Evolutionary conservation across 2,797 vertebrate genomes (phyloP).

Genomic region (Peromyscus aztecus): DNA sequence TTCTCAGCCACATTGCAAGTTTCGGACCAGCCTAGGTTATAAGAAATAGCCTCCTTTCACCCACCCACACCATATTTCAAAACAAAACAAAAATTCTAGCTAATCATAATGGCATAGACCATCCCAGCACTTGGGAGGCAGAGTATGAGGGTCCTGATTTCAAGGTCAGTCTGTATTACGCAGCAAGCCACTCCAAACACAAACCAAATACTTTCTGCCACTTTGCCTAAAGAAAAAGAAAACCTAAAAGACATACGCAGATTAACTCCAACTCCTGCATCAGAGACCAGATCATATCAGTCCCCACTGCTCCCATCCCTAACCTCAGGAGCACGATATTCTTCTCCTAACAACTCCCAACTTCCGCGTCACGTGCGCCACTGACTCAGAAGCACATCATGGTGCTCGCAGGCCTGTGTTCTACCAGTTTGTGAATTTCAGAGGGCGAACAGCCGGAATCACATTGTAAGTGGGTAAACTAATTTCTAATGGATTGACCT

Average conservation of each 20-base stretch:
- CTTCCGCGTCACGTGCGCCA: not conserved
- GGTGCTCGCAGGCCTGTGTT: not conserved
- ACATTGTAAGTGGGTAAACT: not conserved
- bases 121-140: not conserved
- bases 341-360: not conserved
- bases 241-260: not conserved
- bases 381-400: not conserved
- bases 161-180: not conserved
- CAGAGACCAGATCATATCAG: not conserved
- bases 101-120: not conserved
- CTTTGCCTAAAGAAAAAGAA: not conserved
- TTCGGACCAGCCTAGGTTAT: not conserved
- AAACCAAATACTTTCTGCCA: not conserved
- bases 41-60: not conserved
- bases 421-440: not conserved
- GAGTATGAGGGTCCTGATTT: not conserved
- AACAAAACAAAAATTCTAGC: not conserved
- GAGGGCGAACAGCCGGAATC: not conserved
- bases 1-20: not conserved
- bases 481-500: not conserved
- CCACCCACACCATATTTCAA: not conserved
- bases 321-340: not conserved
- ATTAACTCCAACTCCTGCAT: not conserved
- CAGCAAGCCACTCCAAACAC: not conserved
- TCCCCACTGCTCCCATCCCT: not conserved